Conservation (phyloP, 1,140 invertebrate genomes). For the Brachionus plicatilis region DNA sequence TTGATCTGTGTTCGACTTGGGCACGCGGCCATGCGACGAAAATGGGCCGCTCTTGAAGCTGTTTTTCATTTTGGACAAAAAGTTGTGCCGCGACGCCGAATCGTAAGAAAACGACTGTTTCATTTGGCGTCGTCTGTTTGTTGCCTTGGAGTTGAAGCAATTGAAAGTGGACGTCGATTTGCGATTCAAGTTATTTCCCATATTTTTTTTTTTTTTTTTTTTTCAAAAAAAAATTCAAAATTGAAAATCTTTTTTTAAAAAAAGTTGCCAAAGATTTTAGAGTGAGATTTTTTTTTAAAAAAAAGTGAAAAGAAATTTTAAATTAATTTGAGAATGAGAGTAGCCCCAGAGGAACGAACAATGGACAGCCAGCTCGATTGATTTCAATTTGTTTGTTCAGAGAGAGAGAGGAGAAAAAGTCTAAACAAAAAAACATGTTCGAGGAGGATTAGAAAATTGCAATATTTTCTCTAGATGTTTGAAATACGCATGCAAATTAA, state of each 20-base stretch:
- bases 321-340: background rate
- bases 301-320: background rate
- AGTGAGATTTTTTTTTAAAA: background rate
- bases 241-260: background rate
- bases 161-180: background rate
- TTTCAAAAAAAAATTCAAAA: background rate
- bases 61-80: background rate
- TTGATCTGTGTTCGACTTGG: background rate
- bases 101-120: constrained; percentile 1
- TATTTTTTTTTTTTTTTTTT: background rate
- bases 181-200: constrained; percentile 8
- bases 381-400: background rate
- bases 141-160: background rate
- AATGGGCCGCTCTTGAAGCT: background rate
- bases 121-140: background rate
- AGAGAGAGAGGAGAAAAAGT: background rate
- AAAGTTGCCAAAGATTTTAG: background rate
- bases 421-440: background rate
- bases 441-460: background rate
- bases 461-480: background rate
- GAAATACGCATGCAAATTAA: background rate
- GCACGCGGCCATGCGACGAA: background rate
- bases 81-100: background rate
- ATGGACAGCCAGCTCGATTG: background rate
- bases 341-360: background rate